phyloP scores from a whole-genome alignment of 2,888 invertebrate genomes.

The Ophraella communa region DNA sequence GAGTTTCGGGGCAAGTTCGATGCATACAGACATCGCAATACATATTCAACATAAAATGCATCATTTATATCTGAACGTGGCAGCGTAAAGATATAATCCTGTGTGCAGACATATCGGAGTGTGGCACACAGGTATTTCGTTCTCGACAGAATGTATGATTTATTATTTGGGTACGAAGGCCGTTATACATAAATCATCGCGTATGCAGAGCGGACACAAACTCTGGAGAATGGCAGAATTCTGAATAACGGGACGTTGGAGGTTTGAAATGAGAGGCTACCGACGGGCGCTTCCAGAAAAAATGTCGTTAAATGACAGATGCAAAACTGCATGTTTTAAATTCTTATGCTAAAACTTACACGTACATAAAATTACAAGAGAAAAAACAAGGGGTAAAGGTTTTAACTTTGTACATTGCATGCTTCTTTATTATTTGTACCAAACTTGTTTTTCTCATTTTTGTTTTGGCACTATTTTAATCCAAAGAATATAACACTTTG shows the following conservation, averaged over 20 bases:
- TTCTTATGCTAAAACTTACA: background rate
- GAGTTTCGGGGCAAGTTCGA: slow-evolving; percentile 4
- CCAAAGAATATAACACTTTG: no score
- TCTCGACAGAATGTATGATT: slow-evolving; percentile 36
- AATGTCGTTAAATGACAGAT: background rate
- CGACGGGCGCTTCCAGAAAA: background rate
- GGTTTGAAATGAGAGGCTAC: background rate
- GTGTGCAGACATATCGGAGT: slow-evolving; percentile 22
- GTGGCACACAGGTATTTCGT: slow-evolving; percentile 32
- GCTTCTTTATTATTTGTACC: no score
- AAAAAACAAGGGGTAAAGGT: no score
- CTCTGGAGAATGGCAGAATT: slow-evolving; percentile 7
- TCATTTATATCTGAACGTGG: slow-evolving; percentile 34
- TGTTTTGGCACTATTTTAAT: no score
- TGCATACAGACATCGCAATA: slow-evolving; percentile 15
- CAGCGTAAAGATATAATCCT: slow-evolving; percentile 31
- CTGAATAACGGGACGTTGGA: background rate
- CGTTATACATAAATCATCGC: slow-evolving; percentile 34
- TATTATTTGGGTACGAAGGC: slow-evolving; percentile 34
- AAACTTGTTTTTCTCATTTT: no score
- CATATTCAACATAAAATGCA: slow-evolving; percentile 33
- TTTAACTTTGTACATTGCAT: no score
- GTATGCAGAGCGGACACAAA: slow-evolving; percentile 29
- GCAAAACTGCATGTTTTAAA: background rate
- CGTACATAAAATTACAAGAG: no score